These are phyloP conservation scores for Ammodytes dubius DNA, from an alignment of 2,113 vertebrate species.

Conservation along the genomic window DNA sequence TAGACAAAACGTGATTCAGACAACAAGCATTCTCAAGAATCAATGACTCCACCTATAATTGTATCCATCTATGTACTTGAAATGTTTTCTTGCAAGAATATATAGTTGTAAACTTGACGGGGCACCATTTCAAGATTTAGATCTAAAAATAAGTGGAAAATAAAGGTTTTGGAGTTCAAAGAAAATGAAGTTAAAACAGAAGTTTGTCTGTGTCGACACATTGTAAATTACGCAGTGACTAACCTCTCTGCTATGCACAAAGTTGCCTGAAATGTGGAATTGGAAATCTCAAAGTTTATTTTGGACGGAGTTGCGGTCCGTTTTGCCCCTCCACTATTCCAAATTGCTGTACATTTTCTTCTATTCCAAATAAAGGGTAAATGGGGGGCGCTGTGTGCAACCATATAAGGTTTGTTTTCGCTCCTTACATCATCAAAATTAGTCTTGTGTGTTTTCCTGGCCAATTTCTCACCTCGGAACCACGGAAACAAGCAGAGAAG, in stretches of 20 bases:
- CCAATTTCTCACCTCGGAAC: conserved; percentile 25
- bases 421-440: conserved; percentile 39
- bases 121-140: background rate
- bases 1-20: no score
- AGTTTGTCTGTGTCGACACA: conserved; percentile 51
- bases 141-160: conserved; percentile 9
- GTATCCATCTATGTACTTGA: background rate
- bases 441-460: conserved; percentile 27
- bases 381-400: background rate
- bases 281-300: conserved; percentile 67
- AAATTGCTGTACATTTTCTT: conserved; percentile 59
- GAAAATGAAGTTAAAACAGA: conserved; percentile 49
- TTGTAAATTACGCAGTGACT: conserved; percentile 53
- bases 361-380: conserved; percentile 65
- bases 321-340: conserved; percentile 54
- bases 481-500: conserved; percentile 24
- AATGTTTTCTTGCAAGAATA: background rate
- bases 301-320: conserved; percentile 65
- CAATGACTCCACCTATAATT: no score
- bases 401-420: conserved; percentile 77
- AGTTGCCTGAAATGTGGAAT: conserved; percentile 63
- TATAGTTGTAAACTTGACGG: background rate
- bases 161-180: conserved; percentile 5
- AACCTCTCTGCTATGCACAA: conserved; percentile 65
- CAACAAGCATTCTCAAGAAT: no score